phyloP scores from a whole-genome alignment of 2,113 vertebrate genomes.

The Phyllostomus discolor region DNA sequence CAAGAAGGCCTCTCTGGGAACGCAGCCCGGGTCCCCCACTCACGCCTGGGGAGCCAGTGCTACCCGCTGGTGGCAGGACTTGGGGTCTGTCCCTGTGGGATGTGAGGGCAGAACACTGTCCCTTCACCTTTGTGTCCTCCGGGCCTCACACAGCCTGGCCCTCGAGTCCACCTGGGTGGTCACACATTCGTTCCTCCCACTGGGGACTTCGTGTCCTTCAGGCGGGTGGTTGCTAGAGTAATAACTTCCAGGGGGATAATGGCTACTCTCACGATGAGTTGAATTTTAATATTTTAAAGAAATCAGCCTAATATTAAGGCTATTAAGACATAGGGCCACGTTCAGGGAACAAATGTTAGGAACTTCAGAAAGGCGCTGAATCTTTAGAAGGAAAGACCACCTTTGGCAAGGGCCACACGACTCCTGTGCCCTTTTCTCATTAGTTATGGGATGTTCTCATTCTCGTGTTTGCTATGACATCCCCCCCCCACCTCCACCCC shows the following conservation, averaged over 20 bases:
- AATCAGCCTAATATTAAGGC: background rate
- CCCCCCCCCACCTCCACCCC: background rate
- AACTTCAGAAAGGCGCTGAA: background rate
- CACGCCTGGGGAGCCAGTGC: background rate
- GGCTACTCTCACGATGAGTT: background rate
- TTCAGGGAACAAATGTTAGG: background rate
- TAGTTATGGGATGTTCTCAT: background rate
- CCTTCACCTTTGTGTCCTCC: background rate
- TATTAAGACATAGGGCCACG: background rate
- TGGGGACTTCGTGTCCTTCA: background rate
- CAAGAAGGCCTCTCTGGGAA: background rate
- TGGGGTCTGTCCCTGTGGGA: background rate
- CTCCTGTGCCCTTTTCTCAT: background rate
- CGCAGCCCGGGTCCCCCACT: background rate
- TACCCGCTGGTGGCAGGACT: background rate
- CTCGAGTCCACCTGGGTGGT: background rate
- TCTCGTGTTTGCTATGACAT: constrained; percentile 54
- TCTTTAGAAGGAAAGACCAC: background rate
- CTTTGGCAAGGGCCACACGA: background rate
- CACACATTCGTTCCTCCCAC: background rate
- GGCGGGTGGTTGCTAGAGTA: background rate
- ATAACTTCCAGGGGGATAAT: background rate
- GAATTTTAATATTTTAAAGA: constrained; percentile 34
- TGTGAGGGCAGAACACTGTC: background rate
- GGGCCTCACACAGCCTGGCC: background rate